A percentile compares a stretch with the other conserved stretches of the same genome.
These are phyloP conservation scores for Lepidurus arcticus DNA, from an alignment of 1,140 invertebrate genomes.

Conservation along the genomic window DNA sequence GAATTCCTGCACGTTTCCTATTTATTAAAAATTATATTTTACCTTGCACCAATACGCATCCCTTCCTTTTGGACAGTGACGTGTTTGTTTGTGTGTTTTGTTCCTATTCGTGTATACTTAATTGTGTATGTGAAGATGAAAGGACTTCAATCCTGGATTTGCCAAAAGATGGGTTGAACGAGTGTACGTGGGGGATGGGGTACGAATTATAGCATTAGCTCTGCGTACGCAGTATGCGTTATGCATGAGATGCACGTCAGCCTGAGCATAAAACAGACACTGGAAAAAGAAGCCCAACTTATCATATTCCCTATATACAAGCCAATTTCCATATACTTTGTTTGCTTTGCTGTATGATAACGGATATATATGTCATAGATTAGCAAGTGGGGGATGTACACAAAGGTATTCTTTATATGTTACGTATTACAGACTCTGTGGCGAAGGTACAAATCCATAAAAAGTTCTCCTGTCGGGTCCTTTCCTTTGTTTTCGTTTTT, in stretches of 20 bases:
- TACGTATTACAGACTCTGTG: too few species aligned
- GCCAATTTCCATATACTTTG: too few species aligned
- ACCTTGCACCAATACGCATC: too few species aligned
- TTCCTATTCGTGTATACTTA: background rate
- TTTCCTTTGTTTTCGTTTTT: background rate
- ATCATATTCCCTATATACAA: too few species aligned
- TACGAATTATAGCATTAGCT: background rate
- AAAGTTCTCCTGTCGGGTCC: background rate
- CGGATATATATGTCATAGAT: too few species aligned
- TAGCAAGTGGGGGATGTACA: background rate
- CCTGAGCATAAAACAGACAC: background rate
- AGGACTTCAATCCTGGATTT: background rate
- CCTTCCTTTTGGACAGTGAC: too few species aligned
- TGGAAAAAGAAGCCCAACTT: background rate
- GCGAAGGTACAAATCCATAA: background rate
- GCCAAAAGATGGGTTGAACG: background rate
- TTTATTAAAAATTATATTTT: too few species aligned
- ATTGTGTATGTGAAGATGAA: slow-evolving; percentile 7
- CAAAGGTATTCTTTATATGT: background rate
- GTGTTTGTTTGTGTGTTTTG: too few species aligned
- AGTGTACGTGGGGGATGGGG: background rate
- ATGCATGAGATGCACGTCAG: background rate
- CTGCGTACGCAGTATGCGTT: background rate
- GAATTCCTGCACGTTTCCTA: too few species aligned
- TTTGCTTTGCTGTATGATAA: too few species aligned